phyloP scores from a whole-genome alignment of 2,797 vertebrate genomes.

The Discoglossus pictus region DNA sequence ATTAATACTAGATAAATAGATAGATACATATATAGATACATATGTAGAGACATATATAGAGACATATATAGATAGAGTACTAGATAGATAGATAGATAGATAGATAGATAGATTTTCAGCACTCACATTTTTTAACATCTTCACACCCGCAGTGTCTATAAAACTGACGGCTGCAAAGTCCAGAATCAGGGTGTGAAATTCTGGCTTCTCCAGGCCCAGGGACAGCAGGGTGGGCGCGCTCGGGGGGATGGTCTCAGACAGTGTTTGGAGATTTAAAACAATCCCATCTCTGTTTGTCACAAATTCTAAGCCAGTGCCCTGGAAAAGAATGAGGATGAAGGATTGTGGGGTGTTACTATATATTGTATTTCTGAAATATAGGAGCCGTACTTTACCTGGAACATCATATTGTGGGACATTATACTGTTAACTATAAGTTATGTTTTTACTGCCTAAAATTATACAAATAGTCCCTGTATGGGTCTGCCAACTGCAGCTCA shows the following conservation, averaged over 20 bases:
- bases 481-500: too few relatives aligned
- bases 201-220: conserved; percentile 62
- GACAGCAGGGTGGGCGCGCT: conserved; percentile 55
- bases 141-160: conserved; percentile 88
- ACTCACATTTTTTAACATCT: conserved; percentile 83
- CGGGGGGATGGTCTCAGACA: conserved; percentile 33
- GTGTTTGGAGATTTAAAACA: conserved; percentile 18
- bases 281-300: conserved; percentile 17
- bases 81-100: neutral
- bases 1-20: too few relatives aligned
- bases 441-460: too few relatives aligned
- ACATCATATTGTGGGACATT: too few relatives aligned
- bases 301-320: conserved; percentile 40
- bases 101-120: neutral
- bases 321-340: neutral
- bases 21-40: too few relatives aligned
- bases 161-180: conserved; percentile 88
- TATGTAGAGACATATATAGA: too few relatives aligned
- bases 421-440: too few relatives aligned
- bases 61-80: too few relatives aligned
- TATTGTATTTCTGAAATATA: too few relatives aligned
- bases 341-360: neutral
- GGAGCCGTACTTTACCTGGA: too few relatives aligned
- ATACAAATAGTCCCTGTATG: too few relatives aligned
- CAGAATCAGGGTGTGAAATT: conserved; percentile 77